These are phyloP conservation scores for Verasper variegatus DNA, from an alignment of 2,113 vertebrate species.

Conservation along the genomic window DNA sequence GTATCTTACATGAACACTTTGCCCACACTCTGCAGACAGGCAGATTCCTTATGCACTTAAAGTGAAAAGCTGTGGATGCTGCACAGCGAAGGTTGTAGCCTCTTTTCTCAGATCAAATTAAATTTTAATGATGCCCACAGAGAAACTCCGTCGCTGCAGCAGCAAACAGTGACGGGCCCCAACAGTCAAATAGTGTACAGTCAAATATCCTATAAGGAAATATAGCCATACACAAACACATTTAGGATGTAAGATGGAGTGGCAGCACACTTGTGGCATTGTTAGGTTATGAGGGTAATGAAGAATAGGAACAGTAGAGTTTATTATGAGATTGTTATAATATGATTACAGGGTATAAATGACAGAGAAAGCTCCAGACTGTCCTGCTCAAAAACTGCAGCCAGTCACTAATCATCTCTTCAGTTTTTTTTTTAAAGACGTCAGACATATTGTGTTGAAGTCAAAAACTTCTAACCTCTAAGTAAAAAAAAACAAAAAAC, in stretches of 20 bases:
- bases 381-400: no score
- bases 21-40: slow-evolving; percentile 11
- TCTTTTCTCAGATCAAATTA: slow-evolving; percentile 43
- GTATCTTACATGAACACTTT: slow-evolving; percentile 19
- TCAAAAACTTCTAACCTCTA: no score
- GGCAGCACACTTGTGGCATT: neutral
- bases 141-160: slow-evolving; percentile 29
- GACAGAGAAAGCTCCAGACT: neutral
- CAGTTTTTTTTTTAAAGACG: no score
- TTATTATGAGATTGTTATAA: neutral
- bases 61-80: neutral
- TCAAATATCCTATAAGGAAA: neutral
- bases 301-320: neutral
- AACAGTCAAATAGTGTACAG: neutral
- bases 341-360: neutral
- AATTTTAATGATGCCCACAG: slow-evolving; percentile 37
- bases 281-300: neutral
- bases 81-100: slow-evolving; percentile 18
- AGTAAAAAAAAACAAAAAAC: no score
- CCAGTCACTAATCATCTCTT: no score
- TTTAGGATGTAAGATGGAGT: neutral
- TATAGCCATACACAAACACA: neutral
- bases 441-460: no score
- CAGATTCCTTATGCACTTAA: slow-evolving; percentile 26
- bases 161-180: slow-evolving; percentile 34